Evolutionary conservation across 1,140 invertebrate species (phyloP).

Genomic region (Palaemon carinicauda): DNA sequence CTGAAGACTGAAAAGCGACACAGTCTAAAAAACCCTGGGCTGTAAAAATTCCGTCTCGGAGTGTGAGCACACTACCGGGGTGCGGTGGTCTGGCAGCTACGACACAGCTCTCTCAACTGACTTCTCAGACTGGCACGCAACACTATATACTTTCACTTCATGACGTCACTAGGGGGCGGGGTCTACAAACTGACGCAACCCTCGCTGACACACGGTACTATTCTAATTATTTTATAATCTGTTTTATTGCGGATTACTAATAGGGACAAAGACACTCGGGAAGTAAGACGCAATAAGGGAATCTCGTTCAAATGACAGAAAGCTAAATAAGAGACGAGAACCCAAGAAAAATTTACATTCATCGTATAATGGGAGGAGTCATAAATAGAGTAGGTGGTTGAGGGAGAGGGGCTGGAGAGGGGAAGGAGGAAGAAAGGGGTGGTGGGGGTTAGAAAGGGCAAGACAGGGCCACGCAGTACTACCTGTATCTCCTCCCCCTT

Average conservation of each 20-base stretch:
- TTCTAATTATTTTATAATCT: neutral
- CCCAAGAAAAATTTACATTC: too few species aligned
- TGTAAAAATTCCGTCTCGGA: neutral
- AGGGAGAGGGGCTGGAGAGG: neutral
- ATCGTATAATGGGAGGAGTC: neutral
- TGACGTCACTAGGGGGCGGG: slow-evolving; percentile 50
- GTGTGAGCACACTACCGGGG: slow-evolving; percentile 36
- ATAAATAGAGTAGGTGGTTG: neutral
- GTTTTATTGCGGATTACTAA: neutral
- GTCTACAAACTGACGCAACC: slow-evolving; percentile 28
- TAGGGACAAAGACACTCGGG: neutral
- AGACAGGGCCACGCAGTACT: neutral
- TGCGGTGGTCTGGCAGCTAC: slow-evolving; percentile 24
- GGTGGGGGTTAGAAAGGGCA: neutral
- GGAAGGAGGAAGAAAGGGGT: neutral
- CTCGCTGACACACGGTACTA: slow-evolving; percentile 13
- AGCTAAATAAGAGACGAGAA: too few species aligned
- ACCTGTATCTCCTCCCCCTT: neutral
- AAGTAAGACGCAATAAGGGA: too few species aligned
- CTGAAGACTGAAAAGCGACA: slow-evolving; percentile 41
- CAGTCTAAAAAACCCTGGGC: slow-evolving; percentile 59
- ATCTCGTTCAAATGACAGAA: too few species aligned
- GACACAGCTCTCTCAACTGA: slow-evolving; percentile 52
- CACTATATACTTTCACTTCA: slow-evolving; percentile 58
- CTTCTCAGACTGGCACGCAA: neutral